Base-by-base conservation (phyloP, 2,888 invertebrate genomes). In the Nemotelus nigrinus region DNA sequence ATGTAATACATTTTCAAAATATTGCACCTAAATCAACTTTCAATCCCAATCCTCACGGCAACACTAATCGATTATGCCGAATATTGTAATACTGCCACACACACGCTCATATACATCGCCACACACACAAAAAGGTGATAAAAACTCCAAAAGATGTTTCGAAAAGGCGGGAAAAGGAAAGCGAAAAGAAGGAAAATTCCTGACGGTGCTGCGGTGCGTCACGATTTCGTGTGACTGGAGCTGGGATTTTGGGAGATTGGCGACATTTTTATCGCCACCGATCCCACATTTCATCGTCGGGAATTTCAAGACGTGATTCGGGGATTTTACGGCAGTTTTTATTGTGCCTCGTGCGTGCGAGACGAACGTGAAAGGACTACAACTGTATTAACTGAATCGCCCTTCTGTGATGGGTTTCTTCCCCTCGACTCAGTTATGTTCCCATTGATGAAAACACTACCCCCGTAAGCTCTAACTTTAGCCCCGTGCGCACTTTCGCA, bases 141-240 rank as follows among this genome's bases (percentile, higher is more conserved):
- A 60, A 74, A 74, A 60, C 63, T 63, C 74, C 41, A 39, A 41
- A 74, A 74, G 74, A 63, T n/a, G 55, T 39, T 60, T 8, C 41
- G 63, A 74, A 74, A 58, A 43, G 74, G 44, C 43, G 57, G 7
- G 41, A 71, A 55, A 68, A 41, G 68, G 39, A 44, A 72, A 7
- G 70, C 25, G 47, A 72, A 72, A 41, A 25, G 25, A 25, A 45
- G 45, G 47, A 74, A 53, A 74, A 74, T 60, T 60, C 74, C 63
- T 74, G 74, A 43, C 41, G 74, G 48, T 43, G 25, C 25, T 25
- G 47, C 74, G 74, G 60, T 74, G 74, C 63, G 74, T 74, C 74
- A 74, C 60, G 74, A 60, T 74, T 60, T 74, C 47, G 74, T 60
- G 74, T 25, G 41, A 63, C 48, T 74, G 60, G 48, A 53, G 43